Evolutionary conservation across 1,140 invertebrate species (phyloP), one percentile per base, ranked within the genome.

Genomic region (Episyrphus balteatus): DNA sequence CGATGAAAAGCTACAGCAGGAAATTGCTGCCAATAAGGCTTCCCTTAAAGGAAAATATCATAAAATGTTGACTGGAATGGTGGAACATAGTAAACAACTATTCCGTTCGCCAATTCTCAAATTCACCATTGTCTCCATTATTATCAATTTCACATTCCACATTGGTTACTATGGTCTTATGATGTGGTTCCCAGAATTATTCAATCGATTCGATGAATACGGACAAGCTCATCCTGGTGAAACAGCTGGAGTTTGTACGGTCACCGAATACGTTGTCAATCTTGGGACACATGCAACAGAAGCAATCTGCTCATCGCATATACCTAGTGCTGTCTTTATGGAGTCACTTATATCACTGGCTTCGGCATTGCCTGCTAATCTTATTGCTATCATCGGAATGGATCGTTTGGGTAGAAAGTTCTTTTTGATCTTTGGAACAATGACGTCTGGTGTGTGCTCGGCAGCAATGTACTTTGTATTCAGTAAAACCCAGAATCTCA

Each of bases 171-270:
- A 91, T 57, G 86, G 86, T 41, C 70, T 90, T 17, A 88, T 89
- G 85, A 88, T 91, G 83, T 91, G 88, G 88, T 91, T 91, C 70
- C 87, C 88, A 0, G 87, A 90, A 69, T 75, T 91, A 51, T 90
- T 88, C 70, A 86, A 87, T 63, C 82, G 87, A 38, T 88, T 88
- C 59, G 84, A 89, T 62, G 82, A 84, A 60, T 91, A 76, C 66
- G 75, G 79, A 46, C 73, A 75, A 31, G 73, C 62, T 9, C 73
- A 78, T 64, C 75, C 78, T 40, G 72, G 73, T 42, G 54, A 75
- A 47, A 72, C 73, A 37, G 83, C 85, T 0, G 79, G 79, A 45
- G 84, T 89, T 32, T 90, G 86, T 55, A 62, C 80, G 51, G 84
- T 89, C 21, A 88, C 84, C 10, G 70, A 79, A 0, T 88, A 80